phyloP scores from a whole-genome alignment of 2,888 invertebrate species.

The Drosophila limbata region DNA sequence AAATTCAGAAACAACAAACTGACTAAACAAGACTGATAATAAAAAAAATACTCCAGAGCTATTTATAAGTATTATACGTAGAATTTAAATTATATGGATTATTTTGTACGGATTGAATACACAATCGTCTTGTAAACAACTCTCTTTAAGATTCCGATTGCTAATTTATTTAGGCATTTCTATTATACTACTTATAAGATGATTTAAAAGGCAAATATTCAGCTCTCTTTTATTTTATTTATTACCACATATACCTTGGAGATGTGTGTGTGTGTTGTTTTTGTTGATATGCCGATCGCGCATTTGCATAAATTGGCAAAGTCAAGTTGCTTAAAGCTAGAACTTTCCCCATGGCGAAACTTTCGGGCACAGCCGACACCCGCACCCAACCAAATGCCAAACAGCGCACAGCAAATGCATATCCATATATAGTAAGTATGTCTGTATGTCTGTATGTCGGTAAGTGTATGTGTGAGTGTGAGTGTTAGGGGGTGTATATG shows the following conservation, averaged over 20 bases:
- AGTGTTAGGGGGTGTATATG: slow-evolving; percentile 5
- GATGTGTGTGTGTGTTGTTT: slow-evolving; percentile 15
- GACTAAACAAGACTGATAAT: not conserved
- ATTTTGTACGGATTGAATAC: not conserved
- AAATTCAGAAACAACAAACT: not conserved
- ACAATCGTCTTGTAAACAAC: not conserved
- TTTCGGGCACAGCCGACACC: slow-evolving; percentile 42
- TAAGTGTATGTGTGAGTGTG: slow-evolving; percentile 23
- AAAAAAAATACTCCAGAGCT: not conserved
- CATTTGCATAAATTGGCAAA: slow-evolving; percentile 64
- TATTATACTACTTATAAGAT: slow-evolving; percentile 7
- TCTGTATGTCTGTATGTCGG: too few relatives aligned
- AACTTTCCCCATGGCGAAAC: slow-evolving; percentile 67
- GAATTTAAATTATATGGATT: not conserved
- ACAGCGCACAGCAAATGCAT: slow-evolving; percentile 66
- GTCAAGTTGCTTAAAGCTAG: slow-evolving; percentile 42
- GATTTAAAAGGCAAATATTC: slow-evolving; percentile 12
- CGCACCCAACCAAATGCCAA: slow-evolving; percentile 67
- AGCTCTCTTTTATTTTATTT: slow-evolving; percentile 19
- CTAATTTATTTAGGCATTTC: slow-evolving; percentile 18
- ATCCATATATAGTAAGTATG: too few relatives aligned
- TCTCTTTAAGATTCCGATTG: not conserved
- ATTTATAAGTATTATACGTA: not conserved
- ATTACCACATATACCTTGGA: slow-evolving; percentile 23
- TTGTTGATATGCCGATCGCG: slow-evolving; percentile 27